A percentile compares a stretch with the other conserved stretches of the same genome.
Evolutionary conservation across 1,140 invertebrate genomes (phyloP).

Genomic region (Ptiloglossa arizonensis): DNA sequence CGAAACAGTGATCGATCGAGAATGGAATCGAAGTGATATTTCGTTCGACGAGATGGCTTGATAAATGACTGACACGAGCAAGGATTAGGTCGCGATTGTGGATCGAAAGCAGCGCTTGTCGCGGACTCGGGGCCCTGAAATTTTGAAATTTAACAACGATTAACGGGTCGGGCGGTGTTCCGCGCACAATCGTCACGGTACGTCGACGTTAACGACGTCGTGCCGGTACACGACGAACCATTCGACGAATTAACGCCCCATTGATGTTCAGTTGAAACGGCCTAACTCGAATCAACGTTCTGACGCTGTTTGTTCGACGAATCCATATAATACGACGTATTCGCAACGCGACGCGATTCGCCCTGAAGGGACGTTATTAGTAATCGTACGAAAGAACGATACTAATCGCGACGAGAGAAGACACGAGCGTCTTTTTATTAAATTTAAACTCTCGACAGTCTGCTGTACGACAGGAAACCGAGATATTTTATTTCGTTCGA

Average conservation of each 20-base stretch:
- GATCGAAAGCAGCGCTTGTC: background rate
- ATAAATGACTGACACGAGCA: background rate
- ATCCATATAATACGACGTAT: constrained; percentile 17
- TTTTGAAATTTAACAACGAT: constrained; percentile 60
- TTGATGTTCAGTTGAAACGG: constrained; percentile 57
- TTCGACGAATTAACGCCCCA: constrained; percentile 65
- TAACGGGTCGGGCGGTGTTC: constrained; percentile 55
- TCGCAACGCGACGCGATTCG: background rate
- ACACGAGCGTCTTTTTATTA: no score
- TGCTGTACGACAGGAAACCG: no score
- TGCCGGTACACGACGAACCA: constrained; percentile 43
- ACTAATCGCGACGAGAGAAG: background rate
- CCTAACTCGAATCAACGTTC: constrained; percentile 59
- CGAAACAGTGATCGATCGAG: no score
- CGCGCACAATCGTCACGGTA: constrained; percentile 59
- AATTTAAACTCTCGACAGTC: no score
- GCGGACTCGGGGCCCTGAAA: constrained; percentile 5
- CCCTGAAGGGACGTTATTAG: constrained; percentile 12
- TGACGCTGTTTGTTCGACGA: constrained; percentile 48
- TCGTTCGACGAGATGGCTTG: no score
- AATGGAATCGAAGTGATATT: no score
- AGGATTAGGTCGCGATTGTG: constrained; percentile 7
- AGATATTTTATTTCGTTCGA: no score
- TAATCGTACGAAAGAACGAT: background rate
- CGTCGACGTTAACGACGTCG: constrained; percentile 62